A percentile compares a stretch with the other conserved stretches of the same genome.
These are phyloP conservation scores for Drosophila guanche DNA, from an alignment of 1,140 invertebrate genomes.

Conservation along the genomic window DNA sequence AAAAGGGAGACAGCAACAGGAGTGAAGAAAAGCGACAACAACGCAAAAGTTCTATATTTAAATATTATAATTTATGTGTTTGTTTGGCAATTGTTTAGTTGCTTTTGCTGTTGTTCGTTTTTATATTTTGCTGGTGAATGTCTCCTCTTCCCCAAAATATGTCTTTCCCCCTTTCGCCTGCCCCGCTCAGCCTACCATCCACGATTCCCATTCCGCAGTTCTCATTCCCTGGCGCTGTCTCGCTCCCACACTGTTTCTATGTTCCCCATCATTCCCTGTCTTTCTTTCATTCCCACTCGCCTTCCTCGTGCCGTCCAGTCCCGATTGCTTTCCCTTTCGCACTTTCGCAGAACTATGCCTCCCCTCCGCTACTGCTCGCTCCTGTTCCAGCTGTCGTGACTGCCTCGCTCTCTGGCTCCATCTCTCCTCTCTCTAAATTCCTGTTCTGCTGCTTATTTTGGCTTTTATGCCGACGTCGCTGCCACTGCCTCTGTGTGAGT, in stretches of 20 bases:
- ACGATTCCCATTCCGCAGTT: slow-evolving; percentile 44
- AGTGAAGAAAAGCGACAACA: slow-evolving; percentile 49
- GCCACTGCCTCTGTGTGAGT: slow-evolving; percentile 13
- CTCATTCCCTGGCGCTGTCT: slow-evolving; percentile 29
- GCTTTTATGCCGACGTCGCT: slow-evolving; percentile 65
- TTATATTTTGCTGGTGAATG: no score
- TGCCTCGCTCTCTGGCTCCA: slow-evolving; percentile 8
- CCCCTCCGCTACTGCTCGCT: neutral
- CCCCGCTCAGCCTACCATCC: neutral
- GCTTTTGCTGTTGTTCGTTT: slow-evolving; percentile 3
- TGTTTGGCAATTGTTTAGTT: slow-evolving; percentile 70
- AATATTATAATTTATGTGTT: slow-evolving; percentile 81
- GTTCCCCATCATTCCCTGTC: slow-evolving; percentile 38
- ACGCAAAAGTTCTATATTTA: slow-evolving; percentile 82
- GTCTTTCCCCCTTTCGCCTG: slow-evolving; percentile 30
- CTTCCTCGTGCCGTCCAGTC: slow-evolving; percentile 2
- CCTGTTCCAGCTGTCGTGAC: neutral
- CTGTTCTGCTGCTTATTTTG: slow-evolving; percentile 78
- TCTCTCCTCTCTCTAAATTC: slow-evolving; percentile 53
- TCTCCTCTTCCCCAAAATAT: slow-evolving; percentile 10
- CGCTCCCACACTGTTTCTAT: slow-evolving; percentile 18
- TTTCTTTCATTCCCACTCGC: slow-evolving; percentile 3
- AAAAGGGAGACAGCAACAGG: slow-evolving; percentile 28
- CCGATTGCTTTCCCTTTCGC: slow-evolving; percentile 1
- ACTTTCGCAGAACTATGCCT: no score